Evolutionary conservation across 2,888 invertebrate genomes (phyloP).

Genomic region (Ennomos fuscantarius): DNA sequence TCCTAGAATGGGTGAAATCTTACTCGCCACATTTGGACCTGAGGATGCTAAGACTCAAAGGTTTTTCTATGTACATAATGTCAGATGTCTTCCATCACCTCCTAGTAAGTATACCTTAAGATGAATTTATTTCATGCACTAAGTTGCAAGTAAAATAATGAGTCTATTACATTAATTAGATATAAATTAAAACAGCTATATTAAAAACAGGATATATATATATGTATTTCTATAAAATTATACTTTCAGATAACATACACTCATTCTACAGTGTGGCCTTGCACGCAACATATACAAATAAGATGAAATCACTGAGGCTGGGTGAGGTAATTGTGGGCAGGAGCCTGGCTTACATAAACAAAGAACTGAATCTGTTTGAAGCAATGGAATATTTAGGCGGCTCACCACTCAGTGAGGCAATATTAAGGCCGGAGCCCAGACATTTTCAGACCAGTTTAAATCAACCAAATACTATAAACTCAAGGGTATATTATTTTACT

Average conservation of each 20-base stretch:
- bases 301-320: conserved; percentile 57
- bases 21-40: conserved; percentile 65
- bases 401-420: conserved; percentile 85
- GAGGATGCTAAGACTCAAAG: conserved; percentile 55
- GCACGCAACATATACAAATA: conserved; percentile 68
- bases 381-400: conserved; percentile 85
- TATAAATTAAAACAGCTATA: too few species aligned
- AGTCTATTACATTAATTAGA: too few species aligned
- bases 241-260: conserved; percentile 65
- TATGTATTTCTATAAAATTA: too few species aligned
- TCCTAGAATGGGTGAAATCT: conserved; percentile 70
- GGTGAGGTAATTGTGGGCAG: conserved; percentile 63
- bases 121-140: neutral
- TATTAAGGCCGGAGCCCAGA: conserved; percentile 84
- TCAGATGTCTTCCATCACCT: conserved; percentile 64
- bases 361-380: conserved; percentile 85
- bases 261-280: conserved; percentile 68
- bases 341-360: conserved; percentile 67
- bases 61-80: conserved; percentile 74
- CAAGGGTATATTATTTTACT: conserved; percentile 53
- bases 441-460: conserved; percentile 59
- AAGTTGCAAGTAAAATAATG: too few species aligned
- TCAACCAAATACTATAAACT: conserved; percentile 46
- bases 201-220: too few species aligned
- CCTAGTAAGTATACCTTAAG: conserved; percentile 60